These are phyloP conservation scores for Columbina picui DNA, from an alignment of 2,113 vertebrate genomes.

Conservation along the genomic window DNA sequence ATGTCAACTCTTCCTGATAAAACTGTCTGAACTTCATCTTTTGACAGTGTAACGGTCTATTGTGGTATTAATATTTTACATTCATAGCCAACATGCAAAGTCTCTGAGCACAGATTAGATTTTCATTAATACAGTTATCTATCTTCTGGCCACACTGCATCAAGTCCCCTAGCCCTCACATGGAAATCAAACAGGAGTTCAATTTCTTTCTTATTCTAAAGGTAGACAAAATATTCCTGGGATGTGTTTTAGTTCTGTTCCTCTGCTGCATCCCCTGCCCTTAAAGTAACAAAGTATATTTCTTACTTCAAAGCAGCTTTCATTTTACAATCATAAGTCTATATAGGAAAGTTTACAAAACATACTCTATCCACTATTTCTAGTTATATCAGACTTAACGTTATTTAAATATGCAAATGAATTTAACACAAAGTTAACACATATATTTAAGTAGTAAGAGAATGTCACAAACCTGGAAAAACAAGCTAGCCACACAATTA, in stretches of 20 bases:
- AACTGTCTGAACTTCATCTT: slow-evolving; percentile 44
- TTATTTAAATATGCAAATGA: not conserved
- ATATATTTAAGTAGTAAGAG: not conserved
- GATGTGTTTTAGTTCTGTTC: not conserved
- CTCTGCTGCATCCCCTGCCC: not conserved
- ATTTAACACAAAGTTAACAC: not conserved
- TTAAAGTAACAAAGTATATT: not conserved
- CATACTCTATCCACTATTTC: not conserved
- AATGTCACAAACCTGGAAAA: not conserved
- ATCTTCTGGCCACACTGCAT: not conserved
- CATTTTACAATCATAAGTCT: not conserved
- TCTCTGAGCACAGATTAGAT: slow-evolving; percentile 29
- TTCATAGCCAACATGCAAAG: not conserved
- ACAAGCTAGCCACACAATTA: not conserved
- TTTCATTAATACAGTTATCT: slow-evolving; percentile 22
- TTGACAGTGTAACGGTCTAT: slow-evolving; percentile 29
- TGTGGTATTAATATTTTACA: slow-evolving; percentile 52
- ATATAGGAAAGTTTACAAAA: not conserved
- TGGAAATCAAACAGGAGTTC: not conserved
- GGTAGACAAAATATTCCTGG: not conserved
- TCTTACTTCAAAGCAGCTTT: slow-evolving; percentile 4
- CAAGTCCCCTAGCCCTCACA: not conserved
- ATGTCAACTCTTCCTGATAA: slow-evolving; percentile 20
- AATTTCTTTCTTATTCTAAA: slow-evolving; percentile 10
- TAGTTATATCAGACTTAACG: not conserved